phyloP scores from a whole-genome alignment of 2,113 vertebrate species.

The Takifugu bimaculatus region DNA sequence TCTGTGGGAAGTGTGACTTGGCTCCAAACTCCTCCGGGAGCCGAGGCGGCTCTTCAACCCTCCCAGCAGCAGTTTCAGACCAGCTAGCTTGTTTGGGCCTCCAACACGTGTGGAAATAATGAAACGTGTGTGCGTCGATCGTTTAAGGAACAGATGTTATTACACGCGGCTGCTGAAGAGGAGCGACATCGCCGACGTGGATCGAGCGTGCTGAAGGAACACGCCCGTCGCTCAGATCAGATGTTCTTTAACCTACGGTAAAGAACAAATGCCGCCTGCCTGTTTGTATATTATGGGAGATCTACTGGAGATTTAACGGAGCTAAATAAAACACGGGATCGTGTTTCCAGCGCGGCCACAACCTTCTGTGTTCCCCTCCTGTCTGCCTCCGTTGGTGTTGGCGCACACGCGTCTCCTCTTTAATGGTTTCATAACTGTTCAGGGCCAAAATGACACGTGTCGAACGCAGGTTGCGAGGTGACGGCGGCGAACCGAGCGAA shows the following conservation, averaged over 20 bases:
- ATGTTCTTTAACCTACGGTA: not conserved
- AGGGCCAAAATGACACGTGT: no score
- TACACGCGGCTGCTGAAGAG: no score
- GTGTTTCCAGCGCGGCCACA: conserved; percentile 19
- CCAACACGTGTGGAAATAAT: not conserved
- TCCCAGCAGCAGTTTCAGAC: conserved; percentile 6
- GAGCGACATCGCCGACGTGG: no score
- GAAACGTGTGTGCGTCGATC: no score
- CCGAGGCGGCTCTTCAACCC: conserved; percentile 13
- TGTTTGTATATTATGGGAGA: not conserved
- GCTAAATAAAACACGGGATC: conserved; percentile 45
- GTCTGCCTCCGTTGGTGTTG: conserved; percentile 31
- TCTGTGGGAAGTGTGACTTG: conserved; percentile 43
- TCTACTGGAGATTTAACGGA: conserved; percentile 12
- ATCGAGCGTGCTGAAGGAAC: no score
- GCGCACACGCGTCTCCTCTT: conserved; percentile 19
- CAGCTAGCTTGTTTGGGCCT: not conserved
- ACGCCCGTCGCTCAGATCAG: no score
- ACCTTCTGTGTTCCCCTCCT: not conserved
- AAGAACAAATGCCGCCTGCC: not conserved
- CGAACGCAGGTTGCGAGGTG: no score
- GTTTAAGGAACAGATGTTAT: no score
- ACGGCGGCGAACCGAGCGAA: no score
- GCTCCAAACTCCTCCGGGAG: not conserved
- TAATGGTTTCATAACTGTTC: conserved; percentile 22